phyloP scores from a whole-genome alignment of 2,113 vertebrate species.

The Plecturocebus donacophilus region DNA sequence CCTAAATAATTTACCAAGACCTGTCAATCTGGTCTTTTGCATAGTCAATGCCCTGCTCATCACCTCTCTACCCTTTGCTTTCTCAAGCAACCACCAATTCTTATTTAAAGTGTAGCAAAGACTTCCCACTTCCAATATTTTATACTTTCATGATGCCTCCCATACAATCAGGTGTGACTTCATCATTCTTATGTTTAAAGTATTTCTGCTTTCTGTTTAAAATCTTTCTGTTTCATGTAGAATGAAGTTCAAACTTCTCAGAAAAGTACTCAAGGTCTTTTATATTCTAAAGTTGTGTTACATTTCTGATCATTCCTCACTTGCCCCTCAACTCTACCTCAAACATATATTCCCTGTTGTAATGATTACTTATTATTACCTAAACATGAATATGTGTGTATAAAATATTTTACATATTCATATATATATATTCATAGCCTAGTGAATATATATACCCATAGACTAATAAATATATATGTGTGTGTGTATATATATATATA shows the following conservation, averaged over 20 bases:
- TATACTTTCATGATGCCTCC: neutral
- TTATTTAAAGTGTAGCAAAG: neutral
- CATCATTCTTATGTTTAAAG: neutral
- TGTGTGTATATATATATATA: too few species aligned
- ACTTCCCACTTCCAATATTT: neutral
- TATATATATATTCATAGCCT: neutral
- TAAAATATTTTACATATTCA: neutral
- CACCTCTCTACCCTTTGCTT: neutral
- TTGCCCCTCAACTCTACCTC: neutral
- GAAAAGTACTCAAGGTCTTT: neutral
- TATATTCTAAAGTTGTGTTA: neutral
- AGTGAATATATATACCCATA: neutral
- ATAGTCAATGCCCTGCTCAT: neutral
- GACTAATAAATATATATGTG: neutral
- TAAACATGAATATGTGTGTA: neutral
- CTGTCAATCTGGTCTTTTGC: neutral
- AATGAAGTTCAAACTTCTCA: neutral
- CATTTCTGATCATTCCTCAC: neutral
- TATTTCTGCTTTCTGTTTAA: too few species aligned
- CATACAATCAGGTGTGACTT: neutral
- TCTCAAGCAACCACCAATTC: neutral
- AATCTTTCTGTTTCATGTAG: neutral
- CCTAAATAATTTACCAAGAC: constrained; percentile 11
- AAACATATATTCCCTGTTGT: neutral
- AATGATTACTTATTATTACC: neutral